Base-by-base conservation (phyloP, 2,113 vertebrate genomes). In the Lonchura striata region DNA sequence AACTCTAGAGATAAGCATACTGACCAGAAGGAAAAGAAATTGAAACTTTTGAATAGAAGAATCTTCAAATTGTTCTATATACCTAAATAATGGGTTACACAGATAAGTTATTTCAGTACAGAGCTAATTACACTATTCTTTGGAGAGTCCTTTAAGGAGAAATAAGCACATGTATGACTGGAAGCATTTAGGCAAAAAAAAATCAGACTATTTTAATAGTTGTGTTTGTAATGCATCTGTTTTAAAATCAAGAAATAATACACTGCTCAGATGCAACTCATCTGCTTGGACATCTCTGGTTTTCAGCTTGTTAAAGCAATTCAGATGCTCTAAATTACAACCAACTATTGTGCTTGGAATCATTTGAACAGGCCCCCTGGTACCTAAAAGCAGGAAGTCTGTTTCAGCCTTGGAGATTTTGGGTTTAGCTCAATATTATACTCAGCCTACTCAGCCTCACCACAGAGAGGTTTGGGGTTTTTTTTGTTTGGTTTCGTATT, bases 181-280 rank as follows among this genome's bases (percentile, higher is more conserved):
- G 76, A 95, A 94, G 49, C n/a, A 49, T 83, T 96, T 93, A 88
- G 28, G 72, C 17, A 13, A 78, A 93, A 93, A 71, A 80, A 91
- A 76, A 59, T 8, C 76, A 86, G 56, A 71, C 25, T 83, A 33
- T 78, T 91, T 95, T 88, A 64, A 35, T 90, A 78, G 64, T 13
- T 74, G 12, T 72, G 70, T 82, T 96, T 71, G 11, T 24, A 94
- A 94, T 78, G 27, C n/a, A 86, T 88, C 70, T 78, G 39, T 87
- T 95, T 92, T 59, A 90, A 95, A 86, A 83, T 11, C 52, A 50
- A 88, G 85, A 84, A 92, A 88, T 57, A 94, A 93, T 75, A 77
- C 46, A 63, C n/a, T 28, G 70, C 35, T 37, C 82, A 94, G 94
- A 76, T 87, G 82, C 12, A 90, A 74, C 21, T 86, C 81, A 91